Percentiles rank a stretch among this genome's conserved stretches.
Evolutionary conservation across 2,888 invertebrate genomes (phyloP).

Genomic region (Cheilosia vulpina): DNA sequence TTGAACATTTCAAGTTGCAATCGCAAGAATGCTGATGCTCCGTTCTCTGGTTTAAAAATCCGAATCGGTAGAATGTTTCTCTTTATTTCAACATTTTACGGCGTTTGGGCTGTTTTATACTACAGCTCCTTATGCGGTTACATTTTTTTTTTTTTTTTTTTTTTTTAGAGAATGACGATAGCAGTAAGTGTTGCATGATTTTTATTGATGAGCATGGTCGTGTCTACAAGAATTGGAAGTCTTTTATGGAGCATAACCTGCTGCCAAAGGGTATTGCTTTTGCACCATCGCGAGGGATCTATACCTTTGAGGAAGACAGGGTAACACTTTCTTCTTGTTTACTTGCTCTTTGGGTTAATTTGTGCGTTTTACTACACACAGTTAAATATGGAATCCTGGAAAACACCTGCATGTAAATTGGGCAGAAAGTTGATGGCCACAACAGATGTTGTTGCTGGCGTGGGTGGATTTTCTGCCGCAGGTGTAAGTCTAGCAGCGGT

Average conservation of each 20-base stretch:
- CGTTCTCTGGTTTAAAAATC: no score
- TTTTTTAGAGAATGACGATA: slow-evolving; percentile 73
- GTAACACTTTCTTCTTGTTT: slow-evolving; percentile 26
- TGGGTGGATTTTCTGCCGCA: slow-evolving; percentile 77
- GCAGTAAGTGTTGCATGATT: slow-evolving; percentile 80
- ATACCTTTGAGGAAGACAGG: slow-evolving; percentile 75
- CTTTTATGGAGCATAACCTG: slow-evolving; percentile 83
- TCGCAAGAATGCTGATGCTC: no score
- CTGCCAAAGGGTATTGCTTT: slow-evolving; percentile 83
- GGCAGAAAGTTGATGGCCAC: slow-evolving; percentile 62
- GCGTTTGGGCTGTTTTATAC: no score
- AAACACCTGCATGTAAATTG: slow-evolving; percentile 78
- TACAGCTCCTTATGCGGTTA: no score
- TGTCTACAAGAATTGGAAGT: slow-evolving; percentile 84
- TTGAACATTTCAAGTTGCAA: no score
- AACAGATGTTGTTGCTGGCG: slow-evolving; percentile 77
- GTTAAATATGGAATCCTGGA: slow-evolving; percentile 77
- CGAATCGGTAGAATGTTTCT: no score
- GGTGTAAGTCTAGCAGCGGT: slow-evolving; percentile 76
- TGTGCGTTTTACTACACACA: background rate
- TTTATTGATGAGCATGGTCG: slow-evolving; percentile 82
- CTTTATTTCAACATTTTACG: no score
- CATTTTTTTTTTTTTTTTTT: background rate
- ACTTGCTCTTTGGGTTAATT: background rate
- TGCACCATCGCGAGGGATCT: slow-evolving; percentile 83